A percentile compares a stretch with the other conserved stretches of the same genome.
Conservation (phyloP, 2,888 invertebrate species). For the Nemotelus nigrinus region DNA sequence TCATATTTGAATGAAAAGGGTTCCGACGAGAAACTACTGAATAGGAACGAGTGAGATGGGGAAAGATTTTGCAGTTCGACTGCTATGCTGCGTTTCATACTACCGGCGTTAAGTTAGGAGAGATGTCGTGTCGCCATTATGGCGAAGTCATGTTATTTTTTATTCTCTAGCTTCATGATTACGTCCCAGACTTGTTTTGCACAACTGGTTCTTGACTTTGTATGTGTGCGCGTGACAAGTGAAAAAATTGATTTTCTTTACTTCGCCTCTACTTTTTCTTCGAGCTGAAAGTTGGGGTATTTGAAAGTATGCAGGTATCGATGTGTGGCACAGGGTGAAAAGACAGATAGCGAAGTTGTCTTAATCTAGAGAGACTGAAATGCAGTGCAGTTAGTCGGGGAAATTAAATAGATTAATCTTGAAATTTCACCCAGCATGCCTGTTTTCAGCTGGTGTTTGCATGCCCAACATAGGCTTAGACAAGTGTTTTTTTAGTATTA, state of each 20-base stretch:
- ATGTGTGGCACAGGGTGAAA: too few species aligned
- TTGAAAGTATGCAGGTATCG: too few species aligned
- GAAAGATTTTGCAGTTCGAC: background rate
- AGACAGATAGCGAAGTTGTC: too few species aligned
- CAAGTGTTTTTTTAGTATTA: too few species aligned
- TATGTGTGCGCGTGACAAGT: background rate
- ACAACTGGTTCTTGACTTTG: background rate
- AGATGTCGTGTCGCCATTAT: conserved; percentile 34
- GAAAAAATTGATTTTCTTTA: background rate
- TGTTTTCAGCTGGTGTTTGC: too few species aligned
- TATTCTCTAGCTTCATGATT: conserved; percentile 4
- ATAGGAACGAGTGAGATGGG: background rate
- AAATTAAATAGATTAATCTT: too few species aligned
- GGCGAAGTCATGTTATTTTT: conserved; percentile 33
- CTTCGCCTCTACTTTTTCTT: background rate
- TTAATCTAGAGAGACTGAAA: too few species aligned
- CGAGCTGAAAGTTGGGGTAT: background rate
- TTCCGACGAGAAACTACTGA: background rate
- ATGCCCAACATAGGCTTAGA: too few species aligned
- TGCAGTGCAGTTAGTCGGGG: too few species aligned
- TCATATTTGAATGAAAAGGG: background rate
- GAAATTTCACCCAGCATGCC: too few species aligned
- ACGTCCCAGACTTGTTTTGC: conserved; percentile 37
- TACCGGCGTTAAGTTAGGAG: conserved; percentile 2
- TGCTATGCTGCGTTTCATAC: conserved; percentile 18